Evolutionary conservation across 2,888 invertebrate genomes (phyloP), one percentile per base, ranked within the genome.

Genomic region (Incurvaria masculella): DNA sequence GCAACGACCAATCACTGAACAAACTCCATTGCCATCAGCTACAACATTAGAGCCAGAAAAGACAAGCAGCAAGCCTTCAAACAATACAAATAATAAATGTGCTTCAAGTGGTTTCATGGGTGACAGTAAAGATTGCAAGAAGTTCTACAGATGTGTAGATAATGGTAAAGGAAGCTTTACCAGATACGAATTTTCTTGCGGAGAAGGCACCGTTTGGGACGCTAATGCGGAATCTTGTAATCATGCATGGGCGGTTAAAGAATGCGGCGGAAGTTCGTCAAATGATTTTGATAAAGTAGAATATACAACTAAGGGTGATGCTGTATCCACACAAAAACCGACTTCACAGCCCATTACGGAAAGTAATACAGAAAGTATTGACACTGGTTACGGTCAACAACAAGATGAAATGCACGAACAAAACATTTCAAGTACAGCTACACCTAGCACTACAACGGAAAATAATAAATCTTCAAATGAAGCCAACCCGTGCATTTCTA

Each of bases 61-160:
- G 26, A 20, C 42, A 20, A 45, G 21, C 20, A 42, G 42, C 8
- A 23, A 27, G 11, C 19, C 20, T 10, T 16, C 44, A 48, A n/a
- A 42, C 2, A 41, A 56, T 49, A 23, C 5, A 10, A 59, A 52
- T 51, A 54, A 53, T 42, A 49, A 53, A 45, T 81, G 81, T 55
- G 60, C 58, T 2, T 56, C 61, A 50, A 84, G 81, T 63, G 88
- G 88, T 27, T 88, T 85, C 58, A 80, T 82, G 59, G 80, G 83
- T 1, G 71, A 84, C 57, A 66, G 72, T 14, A 60, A 69, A 19
- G 76, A 87, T 56, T 88, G 88, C 55, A 79, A 70, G 49, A 87
- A 83, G 58, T 88, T 88, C 66, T 86, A 85, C 55, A 74, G 87
- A 53, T 88, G 88, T 59, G 84, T 86, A 0, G 66, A 69, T 49